Base-by-base conservation (phyloP, 2,113 vertebrate species). In the Eolophus roseicapilla region DNA sequence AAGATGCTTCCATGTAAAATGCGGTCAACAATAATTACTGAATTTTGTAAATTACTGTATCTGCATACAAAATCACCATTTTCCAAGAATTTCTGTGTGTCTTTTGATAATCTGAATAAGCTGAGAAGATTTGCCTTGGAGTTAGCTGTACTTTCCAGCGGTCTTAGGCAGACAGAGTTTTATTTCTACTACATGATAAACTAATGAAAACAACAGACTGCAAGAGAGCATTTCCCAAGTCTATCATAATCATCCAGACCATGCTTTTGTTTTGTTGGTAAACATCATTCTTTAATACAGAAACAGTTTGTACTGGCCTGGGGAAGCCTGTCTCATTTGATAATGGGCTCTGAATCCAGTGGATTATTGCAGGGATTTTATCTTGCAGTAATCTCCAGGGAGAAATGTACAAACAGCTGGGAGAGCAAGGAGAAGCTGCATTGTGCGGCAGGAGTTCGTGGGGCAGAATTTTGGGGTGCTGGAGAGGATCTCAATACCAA, bases 361-460 rank as follows among this genome's bases (percentile, higher is more conserved):
- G 98, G 99, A 99, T 99, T 99, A 99, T 81, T 97, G 88, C 91
- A 98, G 98, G 99, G 99, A 99, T 99, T 99, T 98, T 98, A 97
- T 97, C 97, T 93, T 94, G 96, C 97, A 94, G 98, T 99, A 99
- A 98, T 98, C 98, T 98, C 97, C 75, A 86, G 94, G 37, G 96
- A 92, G 97, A 97, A 96, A 96, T 96, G 93, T 94, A 97, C 87
- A 97, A 98, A 97, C 98, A 98, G 96, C 98, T 98, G 97, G 86
- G 95, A 97, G 95, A 94, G 88, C 91, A 95, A 86, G 73, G 86
- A 95, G 88, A 86, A 97, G 87, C 95, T 91, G 86, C 95, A 95
- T 80, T 93, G 92, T 96, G 86, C 50, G 1, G 91, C 47, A 2
- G 83, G 46, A 77, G 69, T 92, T 83, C 77, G 57, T 78, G 84